Conservation (phyloP, 2,888 invertebrate genomes). For the Drosophila paracracens region DNA sequence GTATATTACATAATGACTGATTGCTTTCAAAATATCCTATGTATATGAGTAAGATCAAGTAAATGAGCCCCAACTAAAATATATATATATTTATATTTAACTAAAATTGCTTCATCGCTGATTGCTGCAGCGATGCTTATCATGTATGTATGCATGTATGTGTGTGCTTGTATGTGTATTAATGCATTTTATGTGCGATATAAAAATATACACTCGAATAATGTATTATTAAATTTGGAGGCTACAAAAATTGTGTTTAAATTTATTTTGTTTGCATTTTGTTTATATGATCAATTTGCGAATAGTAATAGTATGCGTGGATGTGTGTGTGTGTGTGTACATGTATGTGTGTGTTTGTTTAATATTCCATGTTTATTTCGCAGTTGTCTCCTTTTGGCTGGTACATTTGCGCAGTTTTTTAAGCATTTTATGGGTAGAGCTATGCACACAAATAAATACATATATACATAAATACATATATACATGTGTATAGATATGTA, state of each 20-base stretch:
- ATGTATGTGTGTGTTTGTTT: neutral
- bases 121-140: neutral
- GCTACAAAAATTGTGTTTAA: neutral
- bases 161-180: neutral
- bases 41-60: neutral
- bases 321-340: too few species aligned
- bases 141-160: neutral
- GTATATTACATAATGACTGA: neutral
- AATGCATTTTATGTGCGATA: neutral
- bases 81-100: neutral
- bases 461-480: neutral
- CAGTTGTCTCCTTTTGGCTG: neutral
- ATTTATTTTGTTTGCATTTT: neutral
- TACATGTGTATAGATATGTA: neutral
- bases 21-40: neutral
- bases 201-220: neutral
- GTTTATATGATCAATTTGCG: neutral
- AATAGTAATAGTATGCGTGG: neutral
- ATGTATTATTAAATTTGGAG: neutral
- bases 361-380: neutral
- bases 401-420: constrained; percentile 12
- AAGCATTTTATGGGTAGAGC: constrained; percentile 12
- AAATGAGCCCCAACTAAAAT: neutral
- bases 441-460: constrained; percentile 7
- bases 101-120: neutral